A percentile compares a stretch with the other conserved stretches of the same genome.
These are phyloP conservation scores for Drosophila mercatorum DNA, from an alignment of 2,888 invertebrate genomes.

Conservation along the genomic window DNA sequence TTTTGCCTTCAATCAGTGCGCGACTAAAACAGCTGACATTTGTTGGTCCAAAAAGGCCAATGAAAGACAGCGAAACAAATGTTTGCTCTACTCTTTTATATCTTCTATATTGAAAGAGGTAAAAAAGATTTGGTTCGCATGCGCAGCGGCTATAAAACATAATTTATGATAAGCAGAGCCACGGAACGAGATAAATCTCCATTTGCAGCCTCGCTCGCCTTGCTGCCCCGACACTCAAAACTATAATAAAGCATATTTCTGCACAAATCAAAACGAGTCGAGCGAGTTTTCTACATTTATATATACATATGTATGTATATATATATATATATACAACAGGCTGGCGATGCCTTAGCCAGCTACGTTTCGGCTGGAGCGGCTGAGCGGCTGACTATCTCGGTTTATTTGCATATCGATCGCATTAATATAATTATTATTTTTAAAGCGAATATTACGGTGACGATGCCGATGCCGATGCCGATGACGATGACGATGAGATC, in stretches of 20 bases:
- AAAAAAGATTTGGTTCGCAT: conserved; percentile 56
- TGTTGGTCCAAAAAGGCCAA: conserved; percentile 23
- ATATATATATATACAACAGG: conserved; percentile 27
- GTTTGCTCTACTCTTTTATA: background rate
- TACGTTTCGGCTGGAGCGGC: conserved; percentile 5
- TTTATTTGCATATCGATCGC: conserved; percentile 77
- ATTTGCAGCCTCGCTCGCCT: conserved; percentile 11
- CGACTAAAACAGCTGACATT: conserved; percentile 39
- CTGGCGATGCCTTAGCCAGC: conserved; percentile 34
- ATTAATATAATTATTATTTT: conserved; percentile 62
- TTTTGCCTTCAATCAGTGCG: background rate
- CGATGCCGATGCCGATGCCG: background rate
- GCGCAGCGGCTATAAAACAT: conserved; percentile 71
- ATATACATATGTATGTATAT: background rate
- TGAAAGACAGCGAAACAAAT: conserved; percentile 12
- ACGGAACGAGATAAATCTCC: conserved; percentile 49
- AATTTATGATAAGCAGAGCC: conserved; percentile 71
- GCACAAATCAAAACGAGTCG: conserved; percentile 74
- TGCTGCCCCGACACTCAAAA: conserved; percentile 16
- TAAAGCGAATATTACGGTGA: conserved; percentile 33
- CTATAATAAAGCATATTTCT: conserved; percentile 76
- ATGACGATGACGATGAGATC: conserved; percentile 20
- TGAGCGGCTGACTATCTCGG: conserved; percentile 54
- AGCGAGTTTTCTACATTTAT: conserved; percentile 58
- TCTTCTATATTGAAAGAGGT: conserved; percentile 5